Percentiles rank a stretch among this genome's conserved stretches.
phyloP scores from a whole-genome alignment of 2,888 invertebrate genomes.

The Chirona hameri region DNA sequence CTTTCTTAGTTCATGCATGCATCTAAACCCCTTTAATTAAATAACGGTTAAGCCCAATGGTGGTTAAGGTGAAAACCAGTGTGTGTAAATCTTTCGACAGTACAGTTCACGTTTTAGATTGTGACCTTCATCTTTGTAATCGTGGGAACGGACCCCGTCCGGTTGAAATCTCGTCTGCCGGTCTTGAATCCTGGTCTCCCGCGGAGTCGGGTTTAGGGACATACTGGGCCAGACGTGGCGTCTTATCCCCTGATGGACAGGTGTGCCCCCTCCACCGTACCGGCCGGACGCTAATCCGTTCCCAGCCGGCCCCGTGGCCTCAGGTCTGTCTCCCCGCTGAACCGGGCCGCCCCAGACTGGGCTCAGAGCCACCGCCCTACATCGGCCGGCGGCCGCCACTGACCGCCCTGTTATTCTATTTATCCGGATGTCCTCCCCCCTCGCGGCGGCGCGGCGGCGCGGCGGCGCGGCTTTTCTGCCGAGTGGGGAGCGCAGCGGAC shows the following conservation, averaged over 20 bases:
- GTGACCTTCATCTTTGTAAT: too few relatives aligned
- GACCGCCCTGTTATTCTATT: slow-evolving; percentile 26
- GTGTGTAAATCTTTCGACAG: too few relatives aligned
- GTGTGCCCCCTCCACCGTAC: neutral
- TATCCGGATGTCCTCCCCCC: neutral
- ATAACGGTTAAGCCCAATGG: too few relatives aligned
- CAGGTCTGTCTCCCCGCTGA: neutral
- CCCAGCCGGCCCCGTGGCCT: neutral
- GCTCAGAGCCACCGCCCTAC: neutral
- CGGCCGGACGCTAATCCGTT: neutral
- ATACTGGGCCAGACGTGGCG: neutral
- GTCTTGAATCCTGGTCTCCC: too few relatives aligned
- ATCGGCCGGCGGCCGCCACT: neutral
- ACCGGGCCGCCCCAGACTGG: neutral
- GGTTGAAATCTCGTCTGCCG: too few relatives aligned
- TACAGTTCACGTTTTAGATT: too few relatives aligned
- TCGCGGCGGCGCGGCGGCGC: neutral
- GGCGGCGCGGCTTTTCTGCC: neutral
- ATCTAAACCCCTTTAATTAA: too few relatives aligned
- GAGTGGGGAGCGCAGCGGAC: neutral
- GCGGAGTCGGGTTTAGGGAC: too few relatives aligned
- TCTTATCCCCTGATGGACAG: neutral
- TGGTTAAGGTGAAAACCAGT: too few relatives aligned
- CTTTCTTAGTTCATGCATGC: too few relatives aligned
- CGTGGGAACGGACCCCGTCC: too few relatives aligned